A percentile compares a stretch with the other conserved stretches of the same genome.
These are phyloP conservation scores for Scomber japonicus DNA, from an alignment of 2,113 vertebrate species.

Conservation along the genomic window DNA sequence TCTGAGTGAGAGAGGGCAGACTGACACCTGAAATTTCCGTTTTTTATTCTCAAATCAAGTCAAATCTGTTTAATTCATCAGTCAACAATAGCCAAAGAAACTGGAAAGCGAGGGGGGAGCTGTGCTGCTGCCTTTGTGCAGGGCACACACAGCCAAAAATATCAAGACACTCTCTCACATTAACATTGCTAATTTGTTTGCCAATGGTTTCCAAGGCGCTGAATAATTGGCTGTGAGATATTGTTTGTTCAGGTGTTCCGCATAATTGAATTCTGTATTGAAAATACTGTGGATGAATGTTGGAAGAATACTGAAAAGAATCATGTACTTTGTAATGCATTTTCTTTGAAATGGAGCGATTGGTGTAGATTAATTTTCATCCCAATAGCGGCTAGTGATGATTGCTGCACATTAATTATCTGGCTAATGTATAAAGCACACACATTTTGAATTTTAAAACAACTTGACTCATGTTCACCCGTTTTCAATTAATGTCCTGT, in stretches of 20 bases:
- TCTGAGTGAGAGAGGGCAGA: constrained; percentile 42
- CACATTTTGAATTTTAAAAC: constrained; percentile 74
- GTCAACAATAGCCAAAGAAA: constrained; percentile 75
- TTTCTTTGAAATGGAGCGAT: constrained; percentile 73
- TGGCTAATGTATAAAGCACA: constrained; percentile 66
- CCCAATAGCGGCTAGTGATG: constrained; percentile 62
- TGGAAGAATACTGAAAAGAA: constrained; percentile 73
- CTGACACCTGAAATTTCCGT: constrained; percentile 72
- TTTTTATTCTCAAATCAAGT: constrained; percentile 77
- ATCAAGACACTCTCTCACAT: constrained; percentile 82
- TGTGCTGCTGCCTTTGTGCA: constrained; percentile 65
- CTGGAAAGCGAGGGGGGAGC: constrained; percentile 18
- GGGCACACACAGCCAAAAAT: constrained; percentile 76
- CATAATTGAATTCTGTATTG: constrained; percentile 85
- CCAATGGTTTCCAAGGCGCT: constrained; percentile 79
- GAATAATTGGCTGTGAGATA: constrained; percentile 84
- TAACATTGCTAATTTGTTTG: constrained; percentile 86
- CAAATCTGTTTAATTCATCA: constrained; percentile 81
- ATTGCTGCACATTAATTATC: constrained; percentile 75
- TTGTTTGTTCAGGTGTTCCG: constrained; percentile 88
- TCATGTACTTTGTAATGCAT: constrained; percentile 70
- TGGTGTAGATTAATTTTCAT: constrained; percentile 75
- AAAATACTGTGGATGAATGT: constrained; percentile 78
- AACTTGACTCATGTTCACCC: constrained; percentile 65
- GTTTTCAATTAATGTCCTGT: constrained; percentile 73